These are phyloP conservation scores for Spea bombifrons DNA, from an alignment of 2,113 vertebrate genomes.

Conservation along the genomic window DNA sequence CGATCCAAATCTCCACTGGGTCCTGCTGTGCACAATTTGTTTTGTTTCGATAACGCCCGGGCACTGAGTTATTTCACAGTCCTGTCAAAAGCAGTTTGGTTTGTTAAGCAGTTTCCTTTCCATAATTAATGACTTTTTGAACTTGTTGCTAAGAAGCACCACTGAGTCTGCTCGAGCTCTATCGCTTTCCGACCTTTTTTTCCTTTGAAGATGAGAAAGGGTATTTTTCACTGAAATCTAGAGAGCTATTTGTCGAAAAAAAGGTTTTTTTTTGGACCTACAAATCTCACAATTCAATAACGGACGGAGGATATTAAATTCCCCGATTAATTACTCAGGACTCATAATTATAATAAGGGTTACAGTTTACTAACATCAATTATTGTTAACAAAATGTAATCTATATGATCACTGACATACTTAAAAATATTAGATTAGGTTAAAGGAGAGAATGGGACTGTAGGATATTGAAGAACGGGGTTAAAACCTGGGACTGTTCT, in stretches of 20 bases:
- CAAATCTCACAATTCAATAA: too few species aligned
- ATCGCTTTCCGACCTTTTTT: not conserved
- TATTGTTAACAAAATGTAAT: too few species aligned
- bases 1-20: constrained; percentile 96
- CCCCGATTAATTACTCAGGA: too few species aligned
- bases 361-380: too few species aligned
- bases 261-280: too few species aligned
- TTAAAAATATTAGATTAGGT: too few species aligned
- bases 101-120: constrained; percentile 32
- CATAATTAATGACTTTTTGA: constrained; percentile 41
- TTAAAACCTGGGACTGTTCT: too few species aligned
- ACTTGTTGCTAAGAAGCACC: constrained; percentile 19
- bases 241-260: not conserved
- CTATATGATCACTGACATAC: too few species aligned
- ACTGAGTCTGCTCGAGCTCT: not conserved
- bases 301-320: too few species aligned
- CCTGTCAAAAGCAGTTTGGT: constrained; percentile 62
- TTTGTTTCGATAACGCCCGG: constrained; percentile 74
- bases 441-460: too few species aligned
- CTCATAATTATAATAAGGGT: too few species aligned
- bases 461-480: too few species aligned
- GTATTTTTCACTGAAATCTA: not conserved
- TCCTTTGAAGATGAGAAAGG: not conserved
- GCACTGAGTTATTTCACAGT: constrained; percentile 87
- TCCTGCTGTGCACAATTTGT: constrained; percentile 70